Percentiles rank a stretch among this genome's conserved stretches.
Conservation (phyloP, 2,113 vertebrate genomes). For the Eublepharis macularius region DNA sequence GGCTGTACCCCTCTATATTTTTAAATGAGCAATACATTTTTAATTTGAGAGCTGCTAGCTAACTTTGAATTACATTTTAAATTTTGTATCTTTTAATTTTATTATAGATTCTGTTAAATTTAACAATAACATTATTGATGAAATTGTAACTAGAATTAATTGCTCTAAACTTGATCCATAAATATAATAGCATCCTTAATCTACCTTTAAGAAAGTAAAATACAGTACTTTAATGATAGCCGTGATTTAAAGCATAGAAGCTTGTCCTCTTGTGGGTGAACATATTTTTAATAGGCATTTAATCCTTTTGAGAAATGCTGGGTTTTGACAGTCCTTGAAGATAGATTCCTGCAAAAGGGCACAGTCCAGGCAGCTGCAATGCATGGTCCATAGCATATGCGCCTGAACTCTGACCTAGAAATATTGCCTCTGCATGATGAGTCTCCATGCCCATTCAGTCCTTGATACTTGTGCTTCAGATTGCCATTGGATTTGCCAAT, state of each 20-base stretch:
- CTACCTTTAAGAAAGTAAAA: constrained; percentile 14
- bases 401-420: constrained; percentile 60
- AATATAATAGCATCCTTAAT: background rate
- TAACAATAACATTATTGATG: background rate
- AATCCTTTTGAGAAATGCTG: constrained; percentile 58
- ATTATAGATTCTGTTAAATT: background rate
- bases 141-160: background rate
- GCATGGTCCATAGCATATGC: constrained; percentile 30
- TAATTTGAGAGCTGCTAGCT: background rate
- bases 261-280: constrained; percentile 49
- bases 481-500: constrained; percentile 46
- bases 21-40: background rate
- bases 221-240: constrained; percentile 15
- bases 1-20: too few species aligned
- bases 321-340: constrained; percentile 49
- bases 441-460: constrained; percentile 52
- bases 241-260: constrained; percentile 53
- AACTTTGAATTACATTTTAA: background rate
- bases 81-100: background rate
- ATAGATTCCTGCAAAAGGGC: constrained; percentile 55
- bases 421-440: constrained; percentile 55
- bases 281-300: constrained; percentile 63
- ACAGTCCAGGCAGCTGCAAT: constrained; percentile 12
- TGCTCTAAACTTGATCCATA: constrained; percentile 19
- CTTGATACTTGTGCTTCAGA: constrained; percentile 54